phyloP scores from a whole-genome alignment of 2,888 invertebrate species.

The Acronicta leporina region DNA sequence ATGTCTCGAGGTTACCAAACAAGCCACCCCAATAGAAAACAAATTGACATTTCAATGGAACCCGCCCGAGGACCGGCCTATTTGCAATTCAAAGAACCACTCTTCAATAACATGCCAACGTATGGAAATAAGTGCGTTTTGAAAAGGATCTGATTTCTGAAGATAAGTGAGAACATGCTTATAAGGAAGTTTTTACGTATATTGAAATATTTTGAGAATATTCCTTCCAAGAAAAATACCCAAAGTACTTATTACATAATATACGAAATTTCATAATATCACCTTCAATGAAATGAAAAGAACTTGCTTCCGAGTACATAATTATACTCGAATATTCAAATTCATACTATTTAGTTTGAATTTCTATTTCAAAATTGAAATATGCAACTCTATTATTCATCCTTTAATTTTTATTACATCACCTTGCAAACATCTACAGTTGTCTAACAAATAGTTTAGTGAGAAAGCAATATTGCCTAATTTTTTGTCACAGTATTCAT shows the following conservation, averaged over 20 bases:
- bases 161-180: constrained; percentile 58
- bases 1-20: constrained; percentile 73
- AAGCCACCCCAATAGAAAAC: constrained; percentile 84
- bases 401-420: too few species aligned
- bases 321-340: too few species aligned
- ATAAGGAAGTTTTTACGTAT: constrained; percentile 31
- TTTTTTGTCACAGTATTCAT: constrained; percentile 17
- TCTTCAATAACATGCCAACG: constrained; percentile 83
- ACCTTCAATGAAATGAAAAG: too few species aligned
- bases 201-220: constrained; percentile 5
- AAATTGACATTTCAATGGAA: constrained; percentile 88
- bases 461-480: not conserved
- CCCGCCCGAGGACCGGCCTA: constrained; percentile 77
- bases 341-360: too few species aligned
- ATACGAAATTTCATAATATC: too few species aligned
- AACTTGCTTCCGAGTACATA: too few species aligned
- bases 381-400: too few species aligned
- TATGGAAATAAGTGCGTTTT: constrained; percentile 84
- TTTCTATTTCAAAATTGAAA: too few species aligned
- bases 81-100: constrained; percentile 87
- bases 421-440: too few species aligned
- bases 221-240: not conserved
- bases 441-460: not conserved
- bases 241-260: constrained; percentile 1
- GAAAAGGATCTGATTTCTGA: constrained; percentile 83